phyloP scores from a whole-genome alignment of 2,797 vertebrate genomes.

The Lithobates pipiens region DNA sequence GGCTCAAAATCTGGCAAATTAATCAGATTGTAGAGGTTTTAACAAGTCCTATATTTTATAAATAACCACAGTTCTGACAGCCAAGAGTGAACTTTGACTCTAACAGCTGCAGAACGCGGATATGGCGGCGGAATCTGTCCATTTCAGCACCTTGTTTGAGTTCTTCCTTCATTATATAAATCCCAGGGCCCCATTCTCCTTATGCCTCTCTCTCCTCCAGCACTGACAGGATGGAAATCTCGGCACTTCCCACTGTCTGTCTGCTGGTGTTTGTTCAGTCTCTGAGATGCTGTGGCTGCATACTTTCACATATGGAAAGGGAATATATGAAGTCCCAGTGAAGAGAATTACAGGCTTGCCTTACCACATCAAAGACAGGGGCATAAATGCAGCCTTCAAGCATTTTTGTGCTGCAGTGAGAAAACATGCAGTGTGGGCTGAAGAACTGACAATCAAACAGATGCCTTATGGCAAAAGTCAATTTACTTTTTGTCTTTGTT shows the following conservation, averaged over 20 bases:
- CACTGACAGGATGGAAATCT: conserved; percentile 44
- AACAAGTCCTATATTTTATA: conserved; percentile 39
- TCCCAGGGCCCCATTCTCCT: conserved; percentile 47
- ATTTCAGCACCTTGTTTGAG: conserved; percentile 53
- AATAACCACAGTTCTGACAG: conserved; percentile 55
- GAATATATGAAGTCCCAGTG: conserved; percentile 55
- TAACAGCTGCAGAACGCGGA: conserved; percentile 41
- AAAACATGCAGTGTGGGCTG: not conserved
- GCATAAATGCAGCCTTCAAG: not conserved
- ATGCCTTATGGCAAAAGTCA: not conserved
- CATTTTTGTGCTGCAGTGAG: not conserved
- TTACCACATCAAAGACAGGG: conserved; percentile 39
- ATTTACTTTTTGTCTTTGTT: too few species aligned
- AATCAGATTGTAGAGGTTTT: conserved; percentile 41
- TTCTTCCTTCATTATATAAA: conserved; percentile 53
- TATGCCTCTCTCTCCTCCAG: conserved; percentile 29
- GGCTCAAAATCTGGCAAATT: conserved; percentile 36
- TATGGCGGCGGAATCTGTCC: conserved; percentile 48
- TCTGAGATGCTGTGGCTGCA: conserved; percentile 20
- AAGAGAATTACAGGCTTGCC: conserved; percentile 29
- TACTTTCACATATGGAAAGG: conserved; percentile 51
- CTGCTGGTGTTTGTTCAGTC: conserved; percentile 23
- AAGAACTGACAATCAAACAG: conserved; percentile 36
- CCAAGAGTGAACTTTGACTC: conserved; percentile 42
- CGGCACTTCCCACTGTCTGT: conserved; percentile 39